Conservation (phyloP, 2,113 vertebrate species). For the Megaleporinus macrocephalus region DNA sequence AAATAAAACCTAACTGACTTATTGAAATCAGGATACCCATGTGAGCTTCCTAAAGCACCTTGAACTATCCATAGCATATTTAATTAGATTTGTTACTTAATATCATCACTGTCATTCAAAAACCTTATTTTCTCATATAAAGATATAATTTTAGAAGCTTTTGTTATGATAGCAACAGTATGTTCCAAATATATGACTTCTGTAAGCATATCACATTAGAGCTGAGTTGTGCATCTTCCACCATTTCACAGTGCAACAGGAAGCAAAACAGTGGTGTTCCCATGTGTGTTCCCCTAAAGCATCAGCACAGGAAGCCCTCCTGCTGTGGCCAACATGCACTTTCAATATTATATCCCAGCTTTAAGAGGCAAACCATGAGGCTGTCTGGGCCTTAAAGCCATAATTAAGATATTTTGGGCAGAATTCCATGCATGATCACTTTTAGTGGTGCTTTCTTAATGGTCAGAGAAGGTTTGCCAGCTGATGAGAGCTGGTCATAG, state of each 20-base stretch:
- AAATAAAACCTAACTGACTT: not conserved
- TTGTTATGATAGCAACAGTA: no score
- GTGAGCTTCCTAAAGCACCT: not conserved
- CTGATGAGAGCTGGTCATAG: not conserved
- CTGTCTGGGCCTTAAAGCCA: constrained; percentile 18
- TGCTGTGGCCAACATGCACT: constrained; percentile 24
- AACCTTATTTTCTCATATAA: no score
- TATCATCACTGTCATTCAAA: no score
- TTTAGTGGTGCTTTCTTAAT: not conserved
- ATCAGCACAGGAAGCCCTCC: constrained; percentile 36
- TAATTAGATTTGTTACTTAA: not conserved
- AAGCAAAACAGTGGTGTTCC: not conserved
- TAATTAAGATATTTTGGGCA: constrained; percentile 9
- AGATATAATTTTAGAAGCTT: no score
- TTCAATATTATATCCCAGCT: constrained; percentile 14
- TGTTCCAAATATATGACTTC: no score
- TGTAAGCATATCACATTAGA: not conserved
- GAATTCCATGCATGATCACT: not conserved
- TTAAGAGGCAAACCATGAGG: constrained; percentile 18
- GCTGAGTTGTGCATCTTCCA: not conserved
- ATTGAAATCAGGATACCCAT: no score
- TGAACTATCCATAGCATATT: no score
- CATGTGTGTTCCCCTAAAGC: not conserved
- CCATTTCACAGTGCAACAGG: not conserved
- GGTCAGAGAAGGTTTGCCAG: not conserved